A percentile compares a stretch with the other conserved stretches of the same genome.
Evolutionary conservation across 2,888 invertebrate species (phyloP).

Genomic region (Trichopoda pennipes): DNA sequence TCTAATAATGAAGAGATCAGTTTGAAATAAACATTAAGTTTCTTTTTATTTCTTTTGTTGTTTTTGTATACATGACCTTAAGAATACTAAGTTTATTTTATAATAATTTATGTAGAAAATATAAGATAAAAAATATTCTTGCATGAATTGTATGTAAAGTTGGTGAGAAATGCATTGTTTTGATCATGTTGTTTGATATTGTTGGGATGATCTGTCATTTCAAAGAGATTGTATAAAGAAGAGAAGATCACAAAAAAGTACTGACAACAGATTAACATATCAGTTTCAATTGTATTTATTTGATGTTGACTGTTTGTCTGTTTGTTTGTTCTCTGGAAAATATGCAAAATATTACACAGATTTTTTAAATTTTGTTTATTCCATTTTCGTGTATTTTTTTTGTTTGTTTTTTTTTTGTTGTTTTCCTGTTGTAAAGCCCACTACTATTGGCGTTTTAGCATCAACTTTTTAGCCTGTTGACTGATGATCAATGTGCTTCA

Average conservation of each 20-base stretch:
- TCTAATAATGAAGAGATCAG: constrained; percentile 18
- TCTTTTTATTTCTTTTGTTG: no score
- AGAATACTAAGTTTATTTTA: constrained; percentile 6
- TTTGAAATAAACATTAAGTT: constrained; percentile 11
- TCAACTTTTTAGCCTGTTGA: constrained; percentile 15
- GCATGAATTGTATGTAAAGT: constrained; percentile 35
- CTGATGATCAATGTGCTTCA: constrained; percentile 56
- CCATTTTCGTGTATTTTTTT: not conserved
- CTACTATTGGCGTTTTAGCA: constrained; percentile 47
- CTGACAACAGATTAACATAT: constrained; percentile 80
- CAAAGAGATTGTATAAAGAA: constrained; percentile 57
- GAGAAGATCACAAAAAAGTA: constrained; percentile 46
- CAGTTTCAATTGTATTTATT: constrained; percentile 73
- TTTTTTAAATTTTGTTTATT: constrained; percentile 10
- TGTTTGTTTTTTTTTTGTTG: not conserved
- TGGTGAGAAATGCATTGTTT: constrained; percentile 57
- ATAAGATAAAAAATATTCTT: constrained; percentile 30
- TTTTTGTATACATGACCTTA: constrained; percentile 36
- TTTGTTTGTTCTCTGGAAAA: constrained; percentile 40
- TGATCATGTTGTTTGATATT: constrained; percentile 62
- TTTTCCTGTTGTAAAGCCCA: constrained; percentile 44
- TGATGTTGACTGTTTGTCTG: constrained; percentile 52
- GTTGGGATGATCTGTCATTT: constrained; percentile 64
- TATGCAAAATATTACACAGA: constrained; percentile 67
- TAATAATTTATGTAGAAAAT: constrained; percentile 22